Conservation (phyloP, 2,888 invertebrate genomes). For the Andrena marginata region DNA sequence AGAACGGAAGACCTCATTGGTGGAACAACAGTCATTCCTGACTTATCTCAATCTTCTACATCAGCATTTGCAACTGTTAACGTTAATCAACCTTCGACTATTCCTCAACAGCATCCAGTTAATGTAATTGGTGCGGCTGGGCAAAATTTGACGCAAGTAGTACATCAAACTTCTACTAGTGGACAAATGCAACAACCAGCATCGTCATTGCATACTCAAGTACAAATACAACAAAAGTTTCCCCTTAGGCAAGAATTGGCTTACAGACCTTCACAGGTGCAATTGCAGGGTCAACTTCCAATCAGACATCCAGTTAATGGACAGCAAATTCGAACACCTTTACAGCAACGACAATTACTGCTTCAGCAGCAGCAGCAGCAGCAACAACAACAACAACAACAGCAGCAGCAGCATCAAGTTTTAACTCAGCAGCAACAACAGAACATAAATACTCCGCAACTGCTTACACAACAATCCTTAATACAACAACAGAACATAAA, state of each 20-base stretch:
- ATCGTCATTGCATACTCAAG: constrained; percentile 78
- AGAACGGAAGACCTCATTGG: constrained; percentile 82
- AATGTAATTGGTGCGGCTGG: constrained; percentile 63
- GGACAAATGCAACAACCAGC: constrained; percentile 70
- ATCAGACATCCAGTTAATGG: constrained; percentile 82
- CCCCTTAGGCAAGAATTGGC: constrained; percentile 81
- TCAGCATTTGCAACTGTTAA: constrained; percentile 83
- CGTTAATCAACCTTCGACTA: constrained; percentile 79
- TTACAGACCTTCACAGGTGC: constrained; percentile 77
- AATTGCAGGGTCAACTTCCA: constrained; percentile 76
- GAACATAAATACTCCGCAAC: constrained; percentile 54
- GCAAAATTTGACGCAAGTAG: constrained; percentile 64
- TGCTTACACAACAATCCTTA: constrained; percentile 65
- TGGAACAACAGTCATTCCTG: constrained; percentile 72
- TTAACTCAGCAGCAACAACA: constrained; percentile 73
- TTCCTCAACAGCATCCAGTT: constrained; percentile 75
- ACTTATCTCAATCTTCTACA: constrained; percentile 73
- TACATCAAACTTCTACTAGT: constrained; percentile 67
- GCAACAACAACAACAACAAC: constrained; percentile 71
- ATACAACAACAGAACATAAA: constrained; percentile 67
- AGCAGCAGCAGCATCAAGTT: constrained; percentile 67
- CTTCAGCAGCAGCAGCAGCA: constrained; percentile 75
- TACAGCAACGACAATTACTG: constrained; percentile 76
- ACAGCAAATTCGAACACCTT: constrained; percentile 78
- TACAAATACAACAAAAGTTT: constrained; percentile 83